These are phyloP conservation scores for Chroicocephalus ridibundus DNA, from an alignment of 2,113 vertebrate species.

Conservation along the genomic window DNA sequence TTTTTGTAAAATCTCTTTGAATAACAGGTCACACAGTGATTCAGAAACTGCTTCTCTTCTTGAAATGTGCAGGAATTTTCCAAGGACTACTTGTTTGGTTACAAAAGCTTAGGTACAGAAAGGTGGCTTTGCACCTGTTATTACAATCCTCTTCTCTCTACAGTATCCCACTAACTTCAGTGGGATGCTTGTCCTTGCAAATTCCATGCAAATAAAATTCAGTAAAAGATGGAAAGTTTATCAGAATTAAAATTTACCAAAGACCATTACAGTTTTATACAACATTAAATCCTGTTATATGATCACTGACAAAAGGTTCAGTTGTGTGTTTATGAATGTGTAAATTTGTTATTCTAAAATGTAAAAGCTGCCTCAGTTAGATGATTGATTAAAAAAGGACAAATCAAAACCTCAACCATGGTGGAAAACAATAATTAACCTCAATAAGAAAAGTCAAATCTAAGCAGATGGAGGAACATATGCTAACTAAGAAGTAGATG, in stretches of 20 bases:
- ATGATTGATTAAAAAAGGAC: not conserved
- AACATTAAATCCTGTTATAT: not conserved
- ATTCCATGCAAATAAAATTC: not conserved
- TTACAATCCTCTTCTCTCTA: not conserved
- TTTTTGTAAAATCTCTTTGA: not conserved
- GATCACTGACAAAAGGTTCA: not conserved
- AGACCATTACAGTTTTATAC: not conserved
- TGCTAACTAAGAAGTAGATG: not conserved
- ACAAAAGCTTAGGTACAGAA: not conserved
- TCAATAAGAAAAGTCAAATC: not conserved
- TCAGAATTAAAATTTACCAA: not conserved
- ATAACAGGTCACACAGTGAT: not conserved
- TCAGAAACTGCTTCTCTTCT: not conserved
- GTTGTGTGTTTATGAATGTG: not conserved
- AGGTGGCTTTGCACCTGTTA: not conserved
- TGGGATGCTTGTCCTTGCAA: not conserved
- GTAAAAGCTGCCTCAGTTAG: not conserved
- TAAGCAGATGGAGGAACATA: constrained; percentile 9
- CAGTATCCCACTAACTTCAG: not conserved
- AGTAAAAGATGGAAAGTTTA: not conserved
- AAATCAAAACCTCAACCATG: not conserved
- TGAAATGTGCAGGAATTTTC: not conserved
- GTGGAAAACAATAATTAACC: constrained; percentile 10
- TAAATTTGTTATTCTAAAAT: not conserved
- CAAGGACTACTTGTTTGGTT: not conserved